These are phyloP conservation scores for Anhinga rufa DNA, from an alignment of 2,113 vertebrate species.

Conservation along the genomic window DNA sequence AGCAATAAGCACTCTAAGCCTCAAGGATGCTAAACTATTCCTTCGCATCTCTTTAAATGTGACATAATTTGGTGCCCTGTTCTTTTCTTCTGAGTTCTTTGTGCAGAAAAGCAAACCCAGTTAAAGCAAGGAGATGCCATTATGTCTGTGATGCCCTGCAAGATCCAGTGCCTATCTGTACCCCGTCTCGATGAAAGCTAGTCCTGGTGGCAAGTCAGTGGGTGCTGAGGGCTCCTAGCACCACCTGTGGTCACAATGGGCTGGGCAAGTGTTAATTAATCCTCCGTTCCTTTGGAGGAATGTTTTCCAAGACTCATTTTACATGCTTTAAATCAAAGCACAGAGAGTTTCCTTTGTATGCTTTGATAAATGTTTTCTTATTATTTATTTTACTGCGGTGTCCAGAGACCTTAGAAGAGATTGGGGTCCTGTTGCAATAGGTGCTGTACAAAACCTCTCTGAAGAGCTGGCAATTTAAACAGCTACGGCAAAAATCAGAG, in stretches of 20 bases:
- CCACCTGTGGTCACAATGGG: neutral
- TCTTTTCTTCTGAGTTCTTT: neutral
- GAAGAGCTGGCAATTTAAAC: neutral
- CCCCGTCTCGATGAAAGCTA: neutral
- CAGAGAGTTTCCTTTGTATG: neutral
- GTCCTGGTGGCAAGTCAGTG: neutral
- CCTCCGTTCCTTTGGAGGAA: neutral
- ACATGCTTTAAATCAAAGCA: slow-evolving; percentile 29
- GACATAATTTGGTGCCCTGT: neutral
- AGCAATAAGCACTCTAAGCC: neutral
- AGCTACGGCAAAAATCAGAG: neutral
- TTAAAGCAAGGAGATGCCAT: neutral
- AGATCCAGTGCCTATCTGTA: neutral
- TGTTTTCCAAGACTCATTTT: slow-evolving; percentile 49
- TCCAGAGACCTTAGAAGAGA: neutral
- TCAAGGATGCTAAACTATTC: neutral
- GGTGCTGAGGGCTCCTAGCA: neutral
- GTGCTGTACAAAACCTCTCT: neutral
- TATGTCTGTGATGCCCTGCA: neutral
- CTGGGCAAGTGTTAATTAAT: neutral
- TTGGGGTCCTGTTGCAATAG: neutral
- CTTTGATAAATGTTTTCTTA: slow-evolving; percentile 20
- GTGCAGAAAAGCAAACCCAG: neutral
- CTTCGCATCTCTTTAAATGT: neutral
- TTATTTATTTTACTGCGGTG: neutral